Percentiles rank a stretch among this genome's conserved stretches.
Evolutionary conservation across 2,888 invertebrate species (phyloP).

Genomic region (Macaria liturata): DNA sequence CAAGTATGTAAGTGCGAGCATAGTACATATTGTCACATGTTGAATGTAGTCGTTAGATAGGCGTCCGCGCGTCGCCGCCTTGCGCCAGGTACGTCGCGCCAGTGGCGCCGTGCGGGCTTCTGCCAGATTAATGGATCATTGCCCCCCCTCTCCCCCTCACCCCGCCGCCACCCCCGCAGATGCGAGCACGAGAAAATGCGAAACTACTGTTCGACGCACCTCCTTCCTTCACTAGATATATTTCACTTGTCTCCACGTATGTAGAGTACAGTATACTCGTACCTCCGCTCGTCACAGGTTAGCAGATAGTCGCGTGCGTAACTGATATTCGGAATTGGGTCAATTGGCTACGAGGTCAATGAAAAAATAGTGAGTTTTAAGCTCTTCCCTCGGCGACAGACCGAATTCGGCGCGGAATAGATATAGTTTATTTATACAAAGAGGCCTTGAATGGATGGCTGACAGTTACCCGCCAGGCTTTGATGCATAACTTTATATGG

Average conservation of each 20-base stretch:
- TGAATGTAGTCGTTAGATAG: constrained; percentile 77
- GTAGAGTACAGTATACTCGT: constrained; percentile 22
- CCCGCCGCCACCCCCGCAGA: constrained; percentile 55
- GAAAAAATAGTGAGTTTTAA: constrained; percentile 38
- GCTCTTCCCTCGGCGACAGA: constrained; percentile 31
- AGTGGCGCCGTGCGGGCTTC: constrained; percentile 92
- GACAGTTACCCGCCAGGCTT: constrained; percentile 2
- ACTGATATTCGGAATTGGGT: constrained; percentile 38
- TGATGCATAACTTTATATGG: constrained; percentile 16
- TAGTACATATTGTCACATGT: constrained; percentile 60
- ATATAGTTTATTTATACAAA: constrained; percentile 20
- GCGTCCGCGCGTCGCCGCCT: constrained; percentile 80
- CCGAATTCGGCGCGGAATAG: constrained; percentile 15
- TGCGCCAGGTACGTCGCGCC: constrained; percentile 70
- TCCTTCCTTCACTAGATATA: constrained; percentile 69
- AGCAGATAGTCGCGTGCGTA: constrained; percentile 34
- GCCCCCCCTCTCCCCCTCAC: constrained; percentile 82
- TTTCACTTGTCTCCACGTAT: constrained; percentile 59
- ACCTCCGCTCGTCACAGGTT: constrained; percentile 22
- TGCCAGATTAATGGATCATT: constrained; percentile 93
- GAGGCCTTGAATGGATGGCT: constrained; percentile 12
- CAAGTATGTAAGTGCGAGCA: constrained; percentile 38
- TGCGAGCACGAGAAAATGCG: constrained; percentile 56
- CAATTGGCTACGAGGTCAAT: constrained; percentile 37
- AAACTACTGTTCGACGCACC: constrained; percentile 74